phyloP scores from a whole-genome alignment of 2,797 vertebrate genomes.

The Muscicapa striata region DNA sequence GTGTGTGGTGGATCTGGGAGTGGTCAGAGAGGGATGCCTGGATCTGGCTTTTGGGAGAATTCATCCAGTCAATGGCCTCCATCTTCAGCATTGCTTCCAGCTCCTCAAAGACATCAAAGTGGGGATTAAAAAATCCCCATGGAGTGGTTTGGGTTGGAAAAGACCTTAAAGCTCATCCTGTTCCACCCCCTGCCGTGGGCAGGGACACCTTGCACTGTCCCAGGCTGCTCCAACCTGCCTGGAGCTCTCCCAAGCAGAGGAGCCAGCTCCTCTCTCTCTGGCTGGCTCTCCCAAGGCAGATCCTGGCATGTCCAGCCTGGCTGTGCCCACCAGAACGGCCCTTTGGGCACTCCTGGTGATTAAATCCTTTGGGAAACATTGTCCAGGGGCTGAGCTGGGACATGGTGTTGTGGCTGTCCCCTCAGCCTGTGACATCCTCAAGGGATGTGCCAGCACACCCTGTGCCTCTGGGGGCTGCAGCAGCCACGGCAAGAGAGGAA shows the following conservation, averaged over 20 bases:
- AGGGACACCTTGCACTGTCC: background rate
- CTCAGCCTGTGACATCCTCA: background rate
- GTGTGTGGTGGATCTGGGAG: background rate
- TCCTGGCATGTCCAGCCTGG: background rate
- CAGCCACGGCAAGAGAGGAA: background rate
- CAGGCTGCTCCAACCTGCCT: background rate
- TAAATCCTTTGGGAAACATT: background rate
- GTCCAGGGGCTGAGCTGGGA: accelerated
- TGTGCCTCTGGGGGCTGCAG: background rate
- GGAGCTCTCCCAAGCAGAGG: background rate
- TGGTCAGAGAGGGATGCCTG: background rate
- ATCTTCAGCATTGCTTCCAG: background rate
- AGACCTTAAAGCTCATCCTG: background rate
- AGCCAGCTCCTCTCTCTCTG: background rate
- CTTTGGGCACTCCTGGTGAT: background rate
- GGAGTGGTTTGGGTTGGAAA: background rate
- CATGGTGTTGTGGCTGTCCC: accelerated
- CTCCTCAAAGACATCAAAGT: background rate
- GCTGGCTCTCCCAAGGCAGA: background rate
- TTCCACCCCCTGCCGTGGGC: background rate
- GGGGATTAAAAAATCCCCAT: background rate
- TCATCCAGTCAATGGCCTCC: background rate
- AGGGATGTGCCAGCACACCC: background rate
- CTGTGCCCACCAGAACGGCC: accelerated
- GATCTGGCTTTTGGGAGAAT: background rate